Conservation (phyloP, 1,140 invertebrate species). For the Heliconius hewitsoni region DNA sequence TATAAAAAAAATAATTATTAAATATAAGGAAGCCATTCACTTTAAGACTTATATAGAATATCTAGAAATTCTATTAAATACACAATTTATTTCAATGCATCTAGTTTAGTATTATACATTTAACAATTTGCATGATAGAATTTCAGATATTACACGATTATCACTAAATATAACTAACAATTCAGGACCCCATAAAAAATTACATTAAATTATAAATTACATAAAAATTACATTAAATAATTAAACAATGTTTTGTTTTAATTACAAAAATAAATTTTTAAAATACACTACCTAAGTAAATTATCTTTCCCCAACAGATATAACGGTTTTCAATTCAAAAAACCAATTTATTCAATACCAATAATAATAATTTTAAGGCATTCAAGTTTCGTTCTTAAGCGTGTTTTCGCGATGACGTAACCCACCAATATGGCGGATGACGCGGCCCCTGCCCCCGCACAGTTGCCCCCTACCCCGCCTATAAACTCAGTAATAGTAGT, state of each 20-base stretch:
- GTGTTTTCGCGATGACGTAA: conserved; percentile 66
- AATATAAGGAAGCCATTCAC: not conserved
- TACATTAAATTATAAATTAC: no score
- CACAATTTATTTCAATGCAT: not conserved
- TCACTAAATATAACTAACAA: no score
- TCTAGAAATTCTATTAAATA: not conserved
- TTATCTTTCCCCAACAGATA: not conserved
- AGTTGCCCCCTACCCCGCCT: conserved; percentile 44
- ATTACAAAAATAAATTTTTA: no score
- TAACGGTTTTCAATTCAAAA: conserved; percentile 1
- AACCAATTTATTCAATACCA: conserved; percentile 7
- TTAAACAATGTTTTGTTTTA: no score
- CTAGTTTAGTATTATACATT: not conserved
- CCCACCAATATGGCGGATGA: conserved; percentile 78
- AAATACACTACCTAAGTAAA: no score
- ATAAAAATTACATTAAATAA: no score
- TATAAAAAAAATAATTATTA: not conserved
- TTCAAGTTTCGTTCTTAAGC: conserved; percentile 12
- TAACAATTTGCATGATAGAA: no score
- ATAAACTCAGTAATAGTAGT: conserved; percentile 47
- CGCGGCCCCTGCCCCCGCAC: conserved; percentile 63
- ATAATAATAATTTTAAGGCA: not conserved
- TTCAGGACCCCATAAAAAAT: no score
- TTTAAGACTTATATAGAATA: not conserved
- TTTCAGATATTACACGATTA: no score